Base-by-base conservation (phyloP, 2,888 invertebrate genomes). In the Pogonocherus hispidulus region DNA sequence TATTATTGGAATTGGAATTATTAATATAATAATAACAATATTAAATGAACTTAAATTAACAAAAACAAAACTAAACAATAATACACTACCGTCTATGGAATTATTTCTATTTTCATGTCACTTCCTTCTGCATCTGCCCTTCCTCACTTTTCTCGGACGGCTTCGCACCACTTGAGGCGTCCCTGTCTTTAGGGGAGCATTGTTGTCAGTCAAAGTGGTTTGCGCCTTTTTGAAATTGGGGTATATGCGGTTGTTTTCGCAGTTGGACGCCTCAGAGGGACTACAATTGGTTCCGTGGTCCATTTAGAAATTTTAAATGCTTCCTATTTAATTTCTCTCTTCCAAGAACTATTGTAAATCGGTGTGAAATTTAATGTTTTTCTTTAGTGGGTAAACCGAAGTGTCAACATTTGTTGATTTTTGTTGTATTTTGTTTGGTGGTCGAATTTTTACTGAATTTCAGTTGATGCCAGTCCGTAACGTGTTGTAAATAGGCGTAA, bases 171-270 rank as follows among this genome's bases (percentile, higher is more conserved):
- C 79, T 81, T 77, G 77, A 78, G 77, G 74, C 73, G 71, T 78
- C 76, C 73, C 63, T 62, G 49, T 72, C 80, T 67, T 73, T 72
- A 71, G 81, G 81, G 79, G 81, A 77, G 77, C 73, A 80, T 81
- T 84, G 82, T 83, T 79, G 75, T 57, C 71, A 71, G 76, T 77
- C 76, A 76, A 76, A 77, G 79, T 78, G 78, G 81, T 82, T 82
- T 76, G 79, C 72, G 74, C 79, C 80, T 80, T 80, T 76, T 80
- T 81, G 78, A 78, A 76, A 79, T 79, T 80, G 79, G 72, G 80
- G 80, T 78, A 78, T 67, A 74, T 78, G 79, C 74, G 82, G 81
- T 80, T 83, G 84, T 83, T 84, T 82, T 84, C 84, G 77, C 83
- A 83, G 83, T 83, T 81, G 84, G 83, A 79, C 75, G 77, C 77